These are phyloP conservation scores for Propsilocerus akamusi DNA, from an alignment of 1,140 invertebrate genomes.

Conservation along the genomic window DNA sequence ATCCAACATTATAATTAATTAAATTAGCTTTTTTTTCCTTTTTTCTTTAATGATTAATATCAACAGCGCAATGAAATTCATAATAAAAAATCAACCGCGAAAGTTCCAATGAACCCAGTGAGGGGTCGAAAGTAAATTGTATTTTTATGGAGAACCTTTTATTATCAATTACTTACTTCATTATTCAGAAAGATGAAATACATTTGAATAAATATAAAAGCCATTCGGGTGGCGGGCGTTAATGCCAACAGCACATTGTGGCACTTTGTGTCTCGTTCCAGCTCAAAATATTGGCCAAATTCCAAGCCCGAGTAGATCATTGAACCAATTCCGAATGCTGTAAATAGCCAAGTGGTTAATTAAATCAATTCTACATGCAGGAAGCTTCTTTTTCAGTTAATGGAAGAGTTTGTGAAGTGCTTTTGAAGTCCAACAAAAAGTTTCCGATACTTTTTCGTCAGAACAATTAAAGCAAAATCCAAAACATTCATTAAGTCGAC, in stretches of 20 bases:
- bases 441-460: too few species aligned
- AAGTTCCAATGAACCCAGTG: background rate
- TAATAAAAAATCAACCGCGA: too few species aligned
- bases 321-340: constrained; percentile 83
- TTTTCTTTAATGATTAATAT: too few species aligned
- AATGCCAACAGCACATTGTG: constrained; percentile 71
- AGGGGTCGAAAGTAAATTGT: background rate
- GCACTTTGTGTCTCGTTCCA: constrained; percentile 66
- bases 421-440: too few species aligned
- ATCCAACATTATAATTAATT: too few species aligned
- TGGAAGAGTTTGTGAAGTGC: too few species aligned
- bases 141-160: background rate
- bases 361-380: too few species aligned
- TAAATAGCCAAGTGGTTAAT: constrained; percentile 9
- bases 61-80: background rate
- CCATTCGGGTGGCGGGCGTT: constrained; percentile 72
- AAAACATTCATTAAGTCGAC: too few species aligned
- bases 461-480: too few species aligned
- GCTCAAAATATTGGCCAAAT: constrained; percentile 83
- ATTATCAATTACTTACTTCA: constrained; percentile 45
- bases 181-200: constrained; percentile 93
- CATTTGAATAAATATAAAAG: constrained; percentile 89
- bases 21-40: too few species aligned
- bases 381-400: too few species aligned
- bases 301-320: constrained; percentile 91